Evolutionary conservation across 2,888 invertebrate species (phyloP).

Genomic region (Lithophane ornitopus): DNA sequence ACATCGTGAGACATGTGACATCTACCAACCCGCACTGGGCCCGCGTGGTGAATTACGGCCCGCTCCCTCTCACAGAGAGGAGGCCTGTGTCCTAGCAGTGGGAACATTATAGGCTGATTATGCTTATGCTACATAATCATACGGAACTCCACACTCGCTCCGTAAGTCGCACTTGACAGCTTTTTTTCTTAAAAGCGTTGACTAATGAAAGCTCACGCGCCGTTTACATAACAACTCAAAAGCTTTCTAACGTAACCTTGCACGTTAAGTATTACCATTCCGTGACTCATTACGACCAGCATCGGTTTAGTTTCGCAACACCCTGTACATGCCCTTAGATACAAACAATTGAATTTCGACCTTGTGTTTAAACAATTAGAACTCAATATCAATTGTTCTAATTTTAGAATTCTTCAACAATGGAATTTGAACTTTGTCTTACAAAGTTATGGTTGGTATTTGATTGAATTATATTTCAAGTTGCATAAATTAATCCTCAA

Average conservation of each 20-base stretch:
- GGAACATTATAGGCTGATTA: too few species aligned
- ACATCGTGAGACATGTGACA: too few species aligned
- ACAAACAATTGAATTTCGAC: conserved; percentile 67
- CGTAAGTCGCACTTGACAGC: conserved; percentile 1
- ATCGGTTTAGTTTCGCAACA: conserved; percentile 67
- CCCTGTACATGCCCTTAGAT: conserved; percentile 60
- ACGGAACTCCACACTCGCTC: conserved; percentile 9
- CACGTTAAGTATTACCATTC: conserved; percentile 60
- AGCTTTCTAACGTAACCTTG: conserved; percentile 78
- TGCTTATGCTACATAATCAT: too few species aligned
- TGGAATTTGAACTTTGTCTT: conserved; percentile 50
- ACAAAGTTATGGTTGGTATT: conserved; percentile 37
- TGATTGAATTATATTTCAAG: conserved; percentile 31
- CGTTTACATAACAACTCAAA: conserved; percentile 63
- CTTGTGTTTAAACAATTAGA: conserved; percentile 63
- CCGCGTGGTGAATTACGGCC: too few species aligned
- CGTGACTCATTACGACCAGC: conserved; percentile 68
- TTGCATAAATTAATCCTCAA: conserved; percentile 28
- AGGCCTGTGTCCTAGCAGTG: too few species aligned
- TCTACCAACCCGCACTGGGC: too few species aligned
- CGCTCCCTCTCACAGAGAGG: too few species aligned
- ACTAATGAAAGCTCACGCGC: conserved; percentile 62
- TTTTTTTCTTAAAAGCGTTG: conserved; percentile 25
- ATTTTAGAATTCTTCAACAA: conserved; percentile 27
- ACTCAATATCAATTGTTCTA: conserved; percentile 56